Percentiles rank a stretch among this genome's conserved stretches.
phyloP scores from a whole-genome alignment of 1,140 invertebrate species.

The Bombus soroeensis region DNA sequence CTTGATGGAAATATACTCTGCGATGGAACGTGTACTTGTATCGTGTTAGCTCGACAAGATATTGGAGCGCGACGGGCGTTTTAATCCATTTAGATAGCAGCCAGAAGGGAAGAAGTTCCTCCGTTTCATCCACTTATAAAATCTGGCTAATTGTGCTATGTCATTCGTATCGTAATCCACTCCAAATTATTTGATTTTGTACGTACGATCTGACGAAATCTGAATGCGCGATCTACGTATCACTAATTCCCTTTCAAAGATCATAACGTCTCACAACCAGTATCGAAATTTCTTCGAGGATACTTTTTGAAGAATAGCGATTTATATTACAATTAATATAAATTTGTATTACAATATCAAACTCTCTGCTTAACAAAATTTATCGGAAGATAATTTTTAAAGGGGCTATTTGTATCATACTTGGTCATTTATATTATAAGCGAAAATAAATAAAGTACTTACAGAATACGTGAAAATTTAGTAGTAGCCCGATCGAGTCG shows the following conservation, averaged over 20 bases:
- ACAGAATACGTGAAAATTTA: slow-evolving; percentile 20
- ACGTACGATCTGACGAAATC: neutral
- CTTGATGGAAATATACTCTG: too few species aligned
- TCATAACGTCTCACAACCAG: neutral
- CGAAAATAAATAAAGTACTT: neutral
- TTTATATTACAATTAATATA: neutral
- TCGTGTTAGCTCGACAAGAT: neutral
- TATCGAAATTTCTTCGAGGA: neutral
- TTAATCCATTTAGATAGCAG: slow-evolving; percentile 60
- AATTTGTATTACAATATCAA: too few species aligned
- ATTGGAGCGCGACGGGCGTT: slow-evolving; percentile 47
- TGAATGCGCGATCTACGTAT: too few species aligned
- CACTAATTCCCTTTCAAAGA: neutral
- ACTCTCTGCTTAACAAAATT: neutral
- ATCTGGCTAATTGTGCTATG: slow-evolving; percentile 74
- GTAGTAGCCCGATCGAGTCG: neutral
- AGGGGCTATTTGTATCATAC: neutral
- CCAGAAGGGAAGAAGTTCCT: slow-evolving; percentile 16
- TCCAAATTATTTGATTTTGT: neutral
- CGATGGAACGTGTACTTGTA: neutral
- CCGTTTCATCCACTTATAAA: slow-evolving; percentile 67
- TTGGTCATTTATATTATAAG: neutral
- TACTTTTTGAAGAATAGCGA: neutral
- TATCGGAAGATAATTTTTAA: neutral
- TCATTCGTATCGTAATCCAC: slow-evolving; percentile 43